phyloP scores from a whole-genome alignment of 2,797 vertebrate species.

The Alectoris magna region DNA sequence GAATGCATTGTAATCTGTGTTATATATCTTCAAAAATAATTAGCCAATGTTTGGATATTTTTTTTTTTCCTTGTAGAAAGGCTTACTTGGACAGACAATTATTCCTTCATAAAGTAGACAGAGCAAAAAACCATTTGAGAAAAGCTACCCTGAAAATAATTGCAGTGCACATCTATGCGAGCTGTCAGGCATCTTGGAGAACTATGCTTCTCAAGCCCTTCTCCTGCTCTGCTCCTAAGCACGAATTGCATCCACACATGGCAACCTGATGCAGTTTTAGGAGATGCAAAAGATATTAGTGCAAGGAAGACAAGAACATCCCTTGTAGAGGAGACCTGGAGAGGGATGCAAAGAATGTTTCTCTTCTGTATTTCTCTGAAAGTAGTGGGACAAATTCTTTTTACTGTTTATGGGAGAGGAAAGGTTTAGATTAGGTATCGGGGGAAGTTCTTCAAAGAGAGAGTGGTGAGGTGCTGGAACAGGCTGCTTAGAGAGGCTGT shows the following conservation, averaged over 20 bases:
- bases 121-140: neutral
- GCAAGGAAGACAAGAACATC: neutral
- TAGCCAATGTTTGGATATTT: neutral
- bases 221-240: neutral
- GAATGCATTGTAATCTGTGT: fast-evolving
- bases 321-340: neutral
- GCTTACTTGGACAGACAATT: neutral
- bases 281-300: neutral
- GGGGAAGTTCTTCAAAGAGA: too few species aligned
- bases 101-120: neutral
- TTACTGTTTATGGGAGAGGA: neutral
- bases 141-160: neutral
- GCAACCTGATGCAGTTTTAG: neutral
- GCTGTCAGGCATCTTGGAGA: neutral
- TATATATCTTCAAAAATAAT: neutral
- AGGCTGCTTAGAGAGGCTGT: too few species aligned
- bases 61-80: neutral
- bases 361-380: neutral
- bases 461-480: too few species aligned
- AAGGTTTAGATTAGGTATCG: too few species aligned
- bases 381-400: neutral
- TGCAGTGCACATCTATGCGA: neutral
- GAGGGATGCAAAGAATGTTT: neutral
- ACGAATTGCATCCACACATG: fast-evolving
- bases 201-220: fast-evolving